Evolutionary conservation across 2,113 vertebrate genomes (phyloP).

Genomic region (Chionomys nivalis): DNA sequence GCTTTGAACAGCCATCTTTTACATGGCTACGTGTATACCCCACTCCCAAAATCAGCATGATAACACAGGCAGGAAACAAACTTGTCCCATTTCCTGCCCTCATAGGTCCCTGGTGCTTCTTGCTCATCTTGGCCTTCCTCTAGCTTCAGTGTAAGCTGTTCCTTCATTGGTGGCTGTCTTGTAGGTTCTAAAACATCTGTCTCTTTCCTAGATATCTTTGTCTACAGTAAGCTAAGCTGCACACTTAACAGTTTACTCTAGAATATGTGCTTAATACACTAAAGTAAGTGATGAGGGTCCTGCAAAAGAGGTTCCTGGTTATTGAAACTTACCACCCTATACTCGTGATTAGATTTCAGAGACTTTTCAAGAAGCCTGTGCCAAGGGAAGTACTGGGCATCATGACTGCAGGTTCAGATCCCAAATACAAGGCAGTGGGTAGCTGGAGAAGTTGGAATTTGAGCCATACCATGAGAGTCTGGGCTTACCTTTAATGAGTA

Average conservation of each 20-base stretch:
- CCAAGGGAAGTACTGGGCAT: not conserved
- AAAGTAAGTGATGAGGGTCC: not conserved
- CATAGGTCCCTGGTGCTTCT: not conserved
- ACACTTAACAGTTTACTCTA: no score
- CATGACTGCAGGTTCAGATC: not conserved
- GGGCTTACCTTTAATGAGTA: no score
- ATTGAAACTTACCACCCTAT: not conserved
- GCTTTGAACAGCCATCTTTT: not conserved
- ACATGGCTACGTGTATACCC: not conserved
- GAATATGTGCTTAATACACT: not conserved
- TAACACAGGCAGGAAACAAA: not conserved
- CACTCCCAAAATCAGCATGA: not conserved
- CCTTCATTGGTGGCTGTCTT: not conserved
- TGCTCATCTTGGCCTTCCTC: not conserved
- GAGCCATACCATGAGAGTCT: no score
- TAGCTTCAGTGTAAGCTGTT: no score
- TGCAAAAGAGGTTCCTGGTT: not conserved
- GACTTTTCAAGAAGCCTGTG: not conserved
- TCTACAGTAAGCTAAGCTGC: not conserved
- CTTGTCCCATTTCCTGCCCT: not conserved
- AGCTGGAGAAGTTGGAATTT: not conserved
- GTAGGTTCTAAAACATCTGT: not conserved
- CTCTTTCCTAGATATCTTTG: not conserved
- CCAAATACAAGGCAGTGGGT: not conserved
- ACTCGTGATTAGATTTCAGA: not conserved